Percentiles rank a stretch among this genome's conserved stretches.
These are phyloP conservation scores for Bellardia pandia DNA, from an alignment of 2,888 invertebrate genomes.

Conservation along the genomic window DNA sequence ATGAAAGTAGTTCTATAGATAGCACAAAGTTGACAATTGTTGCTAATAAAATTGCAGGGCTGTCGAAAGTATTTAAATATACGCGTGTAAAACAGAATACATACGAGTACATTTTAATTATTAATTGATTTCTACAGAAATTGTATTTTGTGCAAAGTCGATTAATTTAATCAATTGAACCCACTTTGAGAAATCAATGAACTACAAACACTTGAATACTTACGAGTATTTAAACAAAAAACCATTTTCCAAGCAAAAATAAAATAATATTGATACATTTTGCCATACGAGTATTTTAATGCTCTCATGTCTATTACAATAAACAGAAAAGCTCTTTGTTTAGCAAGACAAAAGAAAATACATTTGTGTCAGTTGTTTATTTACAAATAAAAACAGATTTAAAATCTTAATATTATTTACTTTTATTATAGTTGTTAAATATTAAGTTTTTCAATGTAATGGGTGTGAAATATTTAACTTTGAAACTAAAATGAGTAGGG, in stretches of 20 bases:
- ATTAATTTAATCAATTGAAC: conserved; percentile 50
- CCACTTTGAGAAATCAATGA: conserved; percentile 31
- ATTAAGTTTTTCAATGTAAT: no score
- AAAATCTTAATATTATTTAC: background rate
- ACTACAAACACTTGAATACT: conserved; percentile 14
- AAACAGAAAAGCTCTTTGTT: conserved; percentile 14
- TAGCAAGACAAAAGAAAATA: background rate
- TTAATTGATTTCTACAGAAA: conserved; percentile 29
- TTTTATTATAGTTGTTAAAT: no score
- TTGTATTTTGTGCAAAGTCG: background rate
- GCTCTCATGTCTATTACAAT: background rate
- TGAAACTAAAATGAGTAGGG: no score
- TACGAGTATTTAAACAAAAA: background rate
- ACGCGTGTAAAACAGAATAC: background rate
- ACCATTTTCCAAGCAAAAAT: background rate
- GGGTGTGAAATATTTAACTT: no score
- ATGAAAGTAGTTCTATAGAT: no score
- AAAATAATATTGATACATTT: no score
- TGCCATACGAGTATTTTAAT: no score
- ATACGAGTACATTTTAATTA: conserved; percentile 3
- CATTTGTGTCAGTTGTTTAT: background rate
- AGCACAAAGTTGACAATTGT: background rate
- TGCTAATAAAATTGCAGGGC: no score
- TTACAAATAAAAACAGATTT: background rate
- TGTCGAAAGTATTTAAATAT: background rate